Conservation (phyloP, 2,113 vertebrate species). For the Alosa alosa region DNA sequence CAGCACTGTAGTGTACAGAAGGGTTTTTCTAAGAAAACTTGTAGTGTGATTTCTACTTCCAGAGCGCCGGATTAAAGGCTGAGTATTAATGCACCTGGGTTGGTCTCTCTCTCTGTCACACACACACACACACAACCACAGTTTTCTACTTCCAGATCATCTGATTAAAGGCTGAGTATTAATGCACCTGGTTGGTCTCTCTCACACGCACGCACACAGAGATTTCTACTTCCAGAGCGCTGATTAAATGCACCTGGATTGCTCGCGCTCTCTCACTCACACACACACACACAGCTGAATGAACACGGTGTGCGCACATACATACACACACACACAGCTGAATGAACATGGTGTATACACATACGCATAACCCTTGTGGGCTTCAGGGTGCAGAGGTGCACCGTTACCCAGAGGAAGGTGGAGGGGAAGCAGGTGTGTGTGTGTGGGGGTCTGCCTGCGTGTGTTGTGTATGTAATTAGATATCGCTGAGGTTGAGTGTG, state of each 20-base stretch:
- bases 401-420: too few species aligned
- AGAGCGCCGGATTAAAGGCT: slow-evolving; percentile 95
- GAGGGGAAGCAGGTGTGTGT: slow-evolving; percentile 26
- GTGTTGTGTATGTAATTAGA: too few species aligned
- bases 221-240: too few species aligned
- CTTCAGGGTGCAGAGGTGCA: too few species aligned
- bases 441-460: too few species aligned
- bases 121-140: slow-evolving; percentile 19
- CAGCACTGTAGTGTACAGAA: slow-evolving; percentile 98
- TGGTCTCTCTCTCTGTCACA: not conserved
- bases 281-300: not conserved
- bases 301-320: not conserved
- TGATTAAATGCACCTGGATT: too few species aligned
- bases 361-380: too few species aligned
- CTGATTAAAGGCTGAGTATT: slow-evolving; percentile 93
- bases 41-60: slow-evolving; percentile 99
- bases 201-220: too few species aligned
- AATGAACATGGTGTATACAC: not conserved
- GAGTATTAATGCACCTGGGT: slow-evolving; percentile 74
- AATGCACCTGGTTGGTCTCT: too few species aligned
- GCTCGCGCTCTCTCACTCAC: too few species aligned
- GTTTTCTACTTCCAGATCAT: slow-evolving; percentile 94
- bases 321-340: not conserved
- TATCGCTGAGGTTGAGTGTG: too few species aligned
- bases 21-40: slow-evolving; percentile 79